Conservation (phyloP, 2,797 vertebrate species). For the Telmatherina bonti region DNA sequence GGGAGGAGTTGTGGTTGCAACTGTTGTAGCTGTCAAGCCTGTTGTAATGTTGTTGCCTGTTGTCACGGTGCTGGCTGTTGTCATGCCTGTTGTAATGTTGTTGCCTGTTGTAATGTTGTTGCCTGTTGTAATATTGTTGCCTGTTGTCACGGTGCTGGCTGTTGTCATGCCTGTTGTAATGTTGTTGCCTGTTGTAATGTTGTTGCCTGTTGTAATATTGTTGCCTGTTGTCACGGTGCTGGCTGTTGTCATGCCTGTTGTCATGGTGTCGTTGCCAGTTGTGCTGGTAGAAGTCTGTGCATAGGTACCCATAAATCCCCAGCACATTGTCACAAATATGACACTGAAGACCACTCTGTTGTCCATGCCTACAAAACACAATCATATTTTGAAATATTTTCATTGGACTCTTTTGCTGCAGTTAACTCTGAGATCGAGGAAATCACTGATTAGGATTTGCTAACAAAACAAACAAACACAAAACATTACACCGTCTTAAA, state of each 20-base stretch:
- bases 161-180: too few species aligned
- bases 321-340: constrained; percentile 45
- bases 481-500: too few species aligned
- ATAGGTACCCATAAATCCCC: constrained; percentile 2
- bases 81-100: too few species aligned
- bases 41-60: background rate
- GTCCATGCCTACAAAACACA: constrained; percentile 52
- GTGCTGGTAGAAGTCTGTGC: rapidly evolving
- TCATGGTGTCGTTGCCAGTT: background rate
- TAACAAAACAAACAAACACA: too few species aligned
- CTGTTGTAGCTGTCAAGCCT: background rate
- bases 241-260: background rate
- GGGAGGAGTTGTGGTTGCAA: too few species aligned
- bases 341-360: constrained; percentile 35
- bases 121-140: too few species aligned
- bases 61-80: background rate
- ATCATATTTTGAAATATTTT: background rate
- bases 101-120: too few species aligned
- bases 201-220: background rate
- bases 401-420: background rate
- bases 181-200: too few species aligned
- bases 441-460: too few species aligned
- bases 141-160: too few species aligned
- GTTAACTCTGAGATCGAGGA: background rate
- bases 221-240: too few species aligned